Base-by-base conservation (phyloP, 2,888 invertebrate genomes). In the Heliconius cydno region DNA sequence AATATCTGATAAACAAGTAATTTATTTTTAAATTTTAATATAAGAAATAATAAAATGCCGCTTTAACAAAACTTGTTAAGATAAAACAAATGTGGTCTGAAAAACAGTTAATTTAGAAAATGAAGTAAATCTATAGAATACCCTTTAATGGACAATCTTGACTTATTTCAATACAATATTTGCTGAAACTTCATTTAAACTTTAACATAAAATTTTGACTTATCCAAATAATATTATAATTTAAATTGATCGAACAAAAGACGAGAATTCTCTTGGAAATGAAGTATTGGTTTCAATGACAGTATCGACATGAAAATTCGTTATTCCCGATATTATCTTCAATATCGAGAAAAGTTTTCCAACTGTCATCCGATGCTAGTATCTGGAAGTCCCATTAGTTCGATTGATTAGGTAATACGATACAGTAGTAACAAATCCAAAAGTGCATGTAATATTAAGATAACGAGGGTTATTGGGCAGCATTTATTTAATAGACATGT, bases 391-490 rank as follows among this genome's bases (percentile, higher is more conserved):
- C 74, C 28, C 52, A 70, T 80, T 77, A 70, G n/a, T 74, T 30
- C 38, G 34, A 66, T 30, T 66, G 66, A 76, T 80, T 66, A 76
- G 46, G 75, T 71, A 76, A 78, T 15, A 57, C 73, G 70, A 76
- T 76, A 81, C 70, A 41, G 60, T 73, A 70, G 46, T 57, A 77
- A 79, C 74, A 52, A 81, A 79, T 60, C 38, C 72, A 75, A 78
- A 67, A 73, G 73, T 76, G 77, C 76, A 75, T 79, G 71, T 71
- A 66, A 41, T 78, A 78, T 73, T 28, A 52, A 78, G 78, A 78
- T 81, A 81, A 81, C 80, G 66, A 81, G 76, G 78, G 79, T 78
- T 67, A 68, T 76, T 81, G 73, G 67, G 78, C 76, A 78, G 77
- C 65, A 7, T 71, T 74, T 67, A 65, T 60, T 79, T 78, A 82